These are phyloP conservation scores for Platyscapa corneri DNA, from an alignment of 1,140 invertebrate genomes.

Conservation along the genomic window DNA sequence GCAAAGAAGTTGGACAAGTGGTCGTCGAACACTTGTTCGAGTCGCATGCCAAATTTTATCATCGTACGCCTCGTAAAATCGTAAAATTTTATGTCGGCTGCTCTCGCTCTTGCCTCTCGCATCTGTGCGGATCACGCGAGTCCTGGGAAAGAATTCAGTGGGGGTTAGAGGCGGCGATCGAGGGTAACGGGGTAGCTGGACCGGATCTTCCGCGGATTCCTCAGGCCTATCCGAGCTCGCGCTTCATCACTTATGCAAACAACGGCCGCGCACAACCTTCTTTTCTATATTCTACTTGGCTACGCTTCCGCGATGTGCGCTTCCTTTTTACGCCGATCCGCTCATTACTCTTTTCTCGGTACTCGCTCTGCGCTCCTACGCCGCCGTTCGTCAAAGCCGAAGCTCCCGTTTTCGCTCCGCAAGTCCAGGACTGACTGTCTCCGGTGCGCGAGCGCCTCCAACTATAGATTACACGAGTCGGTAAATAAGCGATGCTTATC, in stretches of 20 bases:
- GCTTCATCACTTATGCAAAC: background rate
- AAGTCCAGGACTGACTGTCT: background rate
- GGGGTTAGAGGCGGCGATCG: background rate
- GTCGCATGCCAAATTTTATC: slow-evolving; percentile 41
- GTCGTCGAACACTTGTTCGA: background rate
- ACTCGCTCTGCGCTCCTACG: too few species aligned
- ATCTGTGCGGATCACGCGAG: background rate
- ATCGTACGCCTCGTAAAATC: slow-evolving; percentile 31
- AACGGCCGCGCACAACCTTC: background rate
- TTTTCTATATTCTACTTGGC: background rate
- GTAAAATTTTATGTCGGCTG: slow-evolving; percentile 12
- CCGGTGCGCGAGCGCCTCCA: too few species aligned
- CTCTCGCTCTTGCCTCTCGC: background rate
- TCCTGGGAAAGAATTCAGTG: slow-evolving; percentile 37
- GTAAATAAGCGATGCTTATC: slow-evolving; percentile 25
- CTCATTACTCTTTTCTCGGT: background rate
- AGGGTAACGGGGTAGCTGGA: slow-evolving; percentile 32
- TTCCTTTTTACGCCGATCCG: background rate
- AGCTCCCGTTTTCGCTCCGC: background rate
- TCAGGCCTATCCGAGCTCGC: slow-evolving; percentile 20
- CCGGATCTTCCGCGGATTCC: slow-evolving; percentile 38
- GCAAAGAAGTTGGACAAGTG: slow-evolving; percentile 53
- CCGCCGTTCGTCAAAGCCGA: background rate
- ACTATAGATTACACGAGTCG: background rate
- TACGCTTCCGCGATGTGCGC: background rate